These are phyloP conservation scores for human DNA, from an alignment of 2,113 vertebrate species.

Conservation along the genomic window DNA sequence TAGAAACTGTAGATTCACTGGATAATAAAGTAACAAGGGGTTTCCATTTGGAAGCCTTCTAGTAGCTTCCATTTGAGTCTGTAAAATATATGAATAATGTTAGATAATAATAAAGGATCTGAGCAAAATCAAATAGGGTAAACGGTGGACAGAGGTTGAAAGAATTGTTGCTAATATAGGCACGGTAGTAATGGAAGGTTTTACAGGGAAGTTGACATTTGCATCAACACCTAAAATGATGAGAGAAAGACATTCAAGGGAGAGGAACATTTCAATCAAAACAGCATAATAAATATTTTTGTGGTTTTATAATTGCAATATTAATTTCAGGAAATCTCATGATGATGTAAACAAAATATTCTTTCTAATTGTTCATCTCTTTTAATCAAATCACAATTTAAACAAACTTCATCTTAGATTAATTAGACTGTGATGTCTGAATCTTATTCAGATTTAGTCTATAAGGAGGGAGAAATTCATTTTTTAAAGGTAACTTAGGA, in stretches of 20 bases:
- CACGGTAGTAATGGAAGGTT: not conserved
- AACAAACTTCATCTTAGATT: not conserved
- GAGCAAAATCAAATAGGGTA: not conserved
- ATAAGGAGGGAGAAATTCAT: not conserved
- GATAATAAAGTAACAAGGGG: not conserved
- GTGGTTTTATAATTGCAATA: not conserved
- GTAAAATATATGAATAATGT: not conserved
- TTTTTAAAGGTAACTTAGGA: not conserved
- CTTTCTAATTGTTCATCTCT: not conserved
- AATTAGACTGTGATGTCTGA: not conserved
- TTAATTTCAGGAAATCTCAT: not conserved
- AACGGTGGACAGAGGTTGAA: accelerated
- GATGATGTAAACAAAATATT: not conserved
- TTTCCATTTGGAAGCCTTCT: not conserved
- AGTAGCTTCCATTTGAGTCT: not conserved
- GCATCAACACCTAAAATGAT: not conserved
- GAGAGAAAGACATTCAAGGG: not conserved
- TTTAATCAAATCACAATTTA: not conserved
- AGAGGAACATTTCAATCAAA: not conserved
- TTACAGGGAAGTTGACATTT: not conserved
- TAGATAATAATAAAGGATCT: not conserved
- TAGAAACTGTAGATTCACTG: not conserved
- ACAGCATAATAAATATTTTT: not conserved
- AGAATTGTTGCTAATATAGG: not conserved
- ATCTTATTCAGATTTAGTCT: not conserved